These are phyloP conservation scores for Proisotoma minuta DNA, from an alignment of 2,888 invertebrate species.

Conservation along the genomic window DNA sequence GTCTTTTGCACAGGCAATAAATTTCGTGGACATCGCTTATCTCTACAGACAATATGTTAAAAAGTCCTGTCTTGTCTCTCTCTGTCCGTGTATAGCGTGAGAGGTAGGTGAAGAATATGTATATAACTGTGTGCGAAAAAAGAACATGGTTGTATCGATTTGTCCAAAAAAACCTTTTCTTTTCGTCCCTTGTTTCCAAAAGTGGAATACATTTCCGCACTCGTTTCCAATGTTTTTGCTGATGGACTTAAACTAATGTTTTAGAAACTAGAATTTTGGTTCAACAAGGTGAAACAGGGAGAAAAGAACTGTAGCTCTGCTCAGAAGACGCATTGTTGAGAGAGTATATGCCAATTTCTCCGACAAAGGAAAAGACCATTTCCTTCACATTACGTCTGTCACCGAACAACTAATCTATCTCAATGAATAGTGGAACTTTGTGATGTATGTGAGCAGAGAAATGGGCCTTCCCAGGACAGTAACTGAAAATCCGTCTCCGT, in stretches of 20 bases:
- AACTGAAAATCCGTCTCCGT: no score
- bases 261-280: background rate
- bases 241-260: background rate
- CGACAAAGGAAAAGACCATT: slow-evolving; percentile 18
- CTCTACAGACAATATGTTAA: slow-evolving; percentile 19
- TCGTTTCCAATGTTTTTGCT: background rate
- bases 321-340: background rate
- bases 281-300: background rate
- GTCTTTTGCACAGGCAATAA: slow-evolving; percentile 33
- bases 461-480: no score
- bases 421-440: slow-evolving; percentile 22
- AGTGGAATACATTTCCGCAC: slow-evolving; percentile 10
- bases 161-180: slow-evolving; percentile 4
- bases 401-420: slow-evolving; percentile 35
- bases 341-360: background rate
- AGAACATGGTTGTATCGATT: slow-evolving; percentile 7
- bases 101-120: background rate
- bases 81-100: background rate
- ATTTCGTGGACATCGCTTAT: slow-evolving; percentile 32
- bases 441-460: background rate
- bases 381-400: slow-evolving; percentile 32
- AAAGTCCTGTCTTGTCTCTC: background rate
- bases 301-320: background rate
- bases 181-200: background rate
- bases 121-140: slow-evolving; percentile 2